These are phyloP conservation scores for Corvus cornix DNA, from an alignment of 2,113 vertebrate genomes.

Conservation along the genomic window DNA sequence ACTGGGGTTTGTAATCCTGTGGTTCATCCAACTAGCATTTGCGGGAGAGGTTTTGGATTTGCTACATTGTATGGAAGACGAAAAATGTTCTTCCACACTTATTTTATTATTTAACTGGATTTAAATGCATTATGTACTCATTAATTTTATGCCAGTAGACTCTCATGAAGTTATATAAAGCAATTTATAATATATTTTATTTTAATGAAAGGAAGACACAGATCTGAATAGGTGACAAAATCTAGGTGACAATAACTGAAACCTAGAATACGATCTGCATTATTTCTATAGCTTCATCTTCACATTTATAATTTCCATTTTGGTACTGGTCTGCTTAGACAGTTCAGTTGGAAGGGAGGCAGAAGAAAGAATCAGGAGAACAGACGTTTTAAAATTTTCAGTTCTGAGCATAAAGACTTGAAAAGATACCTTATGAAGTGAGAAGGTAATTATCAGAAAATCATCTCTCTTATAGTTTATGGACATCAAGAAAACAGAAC, in stretches of 20 bases:
- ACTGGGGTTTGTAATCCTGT: background rate
- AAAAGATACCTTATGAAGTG: background rate
- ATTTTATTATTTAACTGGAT: background rate
- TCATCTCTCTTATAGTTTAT: background rate
- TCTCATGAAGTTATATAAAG: background rate
- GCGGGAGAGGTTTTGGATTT: background rate
- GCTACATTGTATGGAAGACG: background rate
- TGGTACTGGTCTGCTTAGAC: background rate
- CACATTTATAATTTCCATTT: background rate
- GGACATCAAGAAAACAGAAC: background rate
- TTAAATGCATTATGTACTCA: background rate
- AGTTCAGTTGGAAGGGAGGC: background rate
- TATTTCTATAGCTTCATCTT: background rate
- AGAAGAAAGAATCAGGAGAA: background rate
- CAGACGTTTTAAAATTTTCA: background rate
- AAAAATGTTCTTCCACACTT: background rate
- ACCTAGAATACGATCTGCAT: background rate
- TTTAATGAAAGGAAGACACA: background rate
- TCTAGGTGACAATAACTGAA: background rate
- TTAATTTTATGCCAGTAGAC: background rate
- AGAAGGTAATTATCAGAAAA: background rate
- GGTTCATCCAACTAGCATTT: background rate
- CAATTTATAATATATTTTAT: background rate
- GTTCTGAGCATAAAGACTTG: background rate
- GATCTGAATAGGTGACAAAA: background rate